phyloP scores from a whole-genome alignment of 23 tunicate genomes.

The Halocynthia aurantium region DNA sequence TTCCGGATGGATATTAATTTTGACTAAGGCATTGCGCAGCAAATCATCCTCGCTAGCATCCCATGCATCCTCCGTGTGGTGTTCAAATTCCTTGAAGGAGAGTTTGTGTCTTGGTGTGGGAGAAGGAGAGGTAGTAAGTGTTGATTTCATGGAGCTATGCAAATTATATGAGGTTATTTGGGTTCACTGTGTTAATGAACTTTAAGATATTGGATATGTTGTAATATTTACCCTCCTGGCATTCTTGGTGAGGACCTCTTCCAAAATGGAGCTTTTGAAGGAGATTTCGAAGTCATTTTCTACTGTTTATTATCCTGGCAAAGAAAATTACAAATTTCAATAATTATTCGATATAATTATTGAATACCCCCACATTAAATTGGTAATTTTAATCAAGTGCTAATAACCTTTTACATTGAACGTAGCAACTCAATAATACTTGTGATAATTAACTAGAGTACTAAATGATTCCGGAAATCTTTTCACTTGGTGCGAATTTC shows the following conservation, averaged over 20 bases:
- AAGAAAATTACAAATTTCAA: no score
- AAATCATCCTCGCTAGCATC: conserved; percentile 96
- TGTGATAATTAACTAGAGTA: no score
- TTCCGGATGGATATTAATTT: conserved; percentile 19
- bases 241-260: conserved; percentile 49
- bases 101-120: conserved; percentile 50
- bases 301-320: no score
- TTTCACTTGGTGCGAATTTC: no score
- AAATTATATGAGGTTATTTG: neutral
- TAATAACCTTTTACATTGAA: no score
- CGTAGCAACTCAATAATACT: no score
- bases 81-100: conserved; percentile 86
- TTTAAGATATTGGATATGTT: neutral
- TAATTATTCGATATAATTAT: no score
- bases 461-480: no score
- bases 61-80: conserved; percentile 99
- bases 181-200: neutral
- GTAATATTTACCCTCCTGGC: conserved; percentile 70
- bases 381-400: no score
- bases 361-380: no score
- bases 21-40: conserved; percentile 39
- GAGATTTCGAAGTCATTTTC: conserved; percentile 19
- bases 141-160: conserved; percentile 33
- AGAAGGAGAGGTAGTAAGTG: conserved; percentile 1
- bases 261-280: conserved; percentile 72